A percentile compares a stretch with the other conserved stretches of the same genome.
These are phyloP conservation scores for Scylla paramamosain DNA, from an alignment of 1,140 invertebrate genomes.

Conservation along the genomic window DNA sequence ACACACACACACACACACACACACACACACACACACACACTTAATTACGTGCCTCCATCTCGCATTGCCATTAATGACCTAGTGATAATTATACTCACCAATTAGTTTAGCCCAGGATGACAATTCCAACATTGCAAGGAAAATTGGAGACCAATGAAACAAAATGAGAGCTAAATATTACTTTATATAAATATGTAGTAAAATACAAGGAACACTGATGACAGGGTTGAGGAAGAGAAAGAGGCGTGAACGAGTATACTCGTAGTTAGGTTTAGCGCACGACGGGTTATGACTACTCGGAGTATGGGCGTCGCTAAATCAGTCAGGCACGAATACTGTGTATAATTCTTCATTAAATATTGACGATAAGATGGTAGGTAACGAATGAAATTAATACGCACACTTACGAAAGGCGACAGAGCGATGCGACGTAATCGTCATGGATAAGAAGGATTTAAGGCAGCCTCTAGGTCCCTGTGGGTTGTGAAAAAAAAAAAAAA, in stretches of 20 bases:
- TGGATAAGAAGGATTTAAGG: too few relatives aligned
- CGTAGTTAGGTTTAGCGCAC: neutral
- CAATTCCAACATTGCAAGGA: neutral
- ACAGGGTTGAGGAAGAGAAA: neutral
- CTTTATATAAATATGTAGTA: conserved; percentile 8
- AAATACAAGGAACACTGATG: neutral
- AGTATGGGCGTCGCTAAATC: too few relatives aligned
- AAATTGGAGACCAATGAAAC: neutral
- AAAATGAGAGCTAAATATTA: neutral
- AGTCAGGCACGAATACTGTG: too few relatives aligned
- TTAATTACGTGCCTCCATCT: neutral
- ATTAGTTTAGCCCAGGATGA: neutral
- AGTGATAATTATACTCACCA: neutral
- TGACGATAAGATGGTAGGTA: neutral
- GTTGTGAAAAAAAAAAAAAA: too few relatives aligned
- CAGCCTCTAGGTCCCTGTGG: too few relatives aligned
- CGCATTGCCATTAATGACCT: neutral
- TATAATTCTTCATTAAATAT: neutral
- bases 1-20: conserved; percentile 20
- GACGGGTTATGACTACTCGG: neutral
- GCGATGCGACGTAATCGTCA: too few relatives aligned
- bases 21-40: neutral
- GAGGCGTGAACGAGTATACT: neutral
- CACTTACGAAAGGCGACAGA: too few relatives aligned
- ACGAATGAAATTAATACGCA: too few relatives aligned